Base-by-base conservation (phyloP, 2,113 vertebrate genomes). In the Tonatia bakeri region DNA sequence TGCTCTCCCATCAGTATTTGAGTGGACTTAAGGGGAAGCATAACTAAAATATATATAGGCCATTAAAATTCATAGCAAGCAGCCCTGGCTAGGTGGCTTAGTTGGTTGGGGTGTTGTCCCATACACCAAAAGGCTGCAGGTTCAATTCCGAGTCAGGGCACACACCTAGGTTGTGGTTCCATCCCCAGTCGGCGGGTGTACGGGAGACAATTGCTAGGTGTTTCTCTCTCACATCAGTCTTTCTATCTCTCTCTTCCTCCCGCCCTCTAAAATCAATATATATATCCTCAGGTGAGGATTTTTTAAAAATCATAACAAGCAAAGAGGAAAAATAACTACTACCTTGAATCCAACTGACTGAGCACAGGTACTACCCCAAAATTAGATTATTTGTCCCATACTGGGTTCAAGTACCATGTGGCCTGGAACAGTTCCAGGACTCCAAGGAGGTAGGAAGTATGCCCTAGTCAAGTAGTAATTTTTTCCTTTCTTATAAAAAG, bases 401-500 rank as follows among this genome's bases (percentile, higher is more conserved):
- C 56, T 88, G 65, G 83, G 33, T 31, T 59, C 17, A 77, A 24
- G 13, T 64, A 64, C 36, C 33, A 26, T 76, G 31, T 91, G 17
- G 72, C 59, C 50, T 81, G 15, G 85, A 40, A 52, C 26, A 87
- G 40, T 90, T 86, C 59, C 15, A 94, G 15, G 40, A 24, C 65
- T 26, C 67, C 7, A 43, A 10, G 50, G 69, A 84, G 43, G 26
- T 52, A 65, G 52, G 38, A 88, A 89, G 38, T 87, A 83, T 64
- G 40, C 13, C 33, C 38, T 70, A 52, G 24, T 70, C 14, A 3
- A 26, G 14, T 75, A 52, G 59, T 87, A 75, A 7, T 85, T 90
- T 22, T 93, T 69, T 72, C 81, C 79, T 86, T 94, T 91, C 85
- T 69, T 85, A 59, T 86, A 92, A 94, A 93, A 95, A 59, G 31